Percentiles rank a stretch among this genome's conserved stretches.
Evolutionary conservation across 2,888 invertebrate genomes (phyloP).

Genomic region (Chironomus riparius): DNA sequence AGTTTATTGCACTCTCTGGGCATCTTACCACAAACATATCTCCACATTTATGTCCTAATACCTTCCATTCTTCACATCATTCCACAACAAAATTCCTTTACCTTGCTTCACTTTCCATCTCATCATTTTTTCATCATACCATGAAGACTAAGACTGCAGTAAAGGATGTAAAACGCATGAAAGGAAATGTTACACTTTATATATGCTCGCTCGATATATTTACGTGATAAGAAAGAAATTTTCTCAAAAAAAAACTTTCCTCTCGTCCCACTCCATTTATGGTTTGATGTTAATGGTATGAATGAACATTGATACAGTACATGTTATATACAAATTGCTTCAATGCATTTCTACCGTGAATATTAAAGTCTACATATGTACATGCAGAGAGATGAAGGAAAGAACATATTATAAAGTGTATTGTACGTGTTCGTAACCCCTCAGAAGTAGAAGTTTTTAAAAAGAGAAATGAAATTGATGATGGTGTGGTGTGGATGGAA

Average conservation of each 20-base stretch:
- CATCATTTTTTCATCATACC: conserved; percentile 26
- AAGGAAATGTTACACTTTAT: neutral
- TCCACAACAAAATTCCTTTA: neutral
- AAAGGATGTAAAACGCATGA: conserved; percentile 9
- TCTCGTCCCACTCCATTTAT: neutral
- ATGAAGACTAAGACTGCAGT: neutral
- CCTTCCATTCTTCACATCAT: neutral
- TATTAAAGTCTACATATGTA: neutral
- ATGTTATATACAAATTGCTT: conserved; percentile 4
- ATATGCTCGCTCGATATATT: neutral
- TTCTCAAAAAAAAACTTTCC: neutral
- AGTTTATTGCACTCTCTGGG: neutral
- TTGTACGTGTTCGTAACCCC: neutral
- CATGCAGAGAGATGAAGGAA: neutral
- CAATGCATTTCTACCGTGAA: neutral
- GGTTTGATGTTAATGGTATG: neutral
- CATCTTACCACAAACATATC: neutral
- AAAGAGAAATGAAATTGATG: no score
- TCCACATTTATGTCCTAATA: neutral
- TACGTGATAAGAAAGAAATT: conserved; percentile 8
- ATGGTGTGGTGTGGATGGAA: neutral
- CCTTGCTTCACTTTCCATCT: neutral
- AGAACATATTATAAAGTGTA: neutral
- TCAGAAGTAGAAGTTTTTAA: neutral
- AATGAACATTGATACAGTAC: conserved; percentile 8